These are phyloP conservation scores for Lithobates sylvaticus DNA, from an alignment of 2,797 vertebrate species.

Conservation along the genomic window DNA sequence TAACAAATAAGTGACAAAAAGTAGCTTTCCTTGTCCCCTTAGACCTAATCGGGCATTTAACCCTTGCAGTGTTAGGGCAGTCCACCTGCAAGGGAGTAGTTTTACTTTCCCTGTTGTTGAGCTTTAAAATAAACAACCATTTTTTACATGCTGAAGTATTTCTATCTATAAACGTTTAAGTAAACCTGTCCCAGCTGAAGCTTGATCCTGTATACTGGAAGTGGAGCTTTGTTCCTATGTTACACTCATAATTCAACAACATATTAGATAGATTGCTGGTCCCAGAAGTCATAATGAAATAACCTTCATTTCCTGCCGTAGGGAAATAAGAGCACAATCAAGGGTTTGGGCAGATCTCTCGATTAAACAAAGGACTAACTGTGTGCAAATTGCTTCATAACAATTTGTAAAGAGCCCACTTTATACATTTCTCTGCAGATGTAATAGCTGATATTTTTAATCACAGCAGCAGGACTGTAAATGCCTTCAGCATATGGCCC, in stretches of 20 bases:
- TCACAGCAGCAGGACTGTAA: conserved; percentile 72
- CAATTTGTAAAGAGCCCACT: conserved; percentile 85
- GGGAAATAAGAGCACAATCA: conserved; percentile 85
- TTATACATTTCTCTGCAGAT: conserved; percentile 86
- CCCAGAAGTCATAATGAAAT: conserved; percentile 86
- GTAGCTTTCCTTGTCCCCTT: too few relatives aligned
- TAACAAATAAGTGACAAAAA: too few relatives aligned
- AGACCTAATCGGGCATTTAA: too few relatives aligned
- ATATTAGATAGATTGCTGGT: conserved; percentile 88
- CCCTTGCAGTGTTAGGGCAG: too few relatives aligned
- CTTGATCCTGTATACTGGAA: conserved; percentile 77
- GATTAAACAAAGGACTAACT: conserved; percentile 85
- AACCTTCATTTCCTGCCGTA: conserved; percentile 85
- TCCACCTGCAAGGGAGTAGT: too few relatives aligned
- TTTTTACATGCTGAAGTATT: conserved; percentile 74
- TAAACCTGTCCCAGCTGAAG: conserved; percentile 85
- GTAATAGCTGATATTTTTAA: conserved; percentile 79
- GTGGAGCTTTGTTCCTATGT: conserved; percentile 86
- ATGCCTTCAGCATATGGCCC: conserved; percentile 68
- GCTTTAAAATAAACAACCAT: conserved; percentile 67
- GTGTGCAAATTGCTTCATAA: conserved; percentile 80
- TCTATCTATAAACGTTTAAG: conserved; percentile 70
- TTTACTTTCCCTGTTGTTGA: too few relatives aligned
- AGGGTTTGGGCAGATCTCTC: conserved; percentile 81
- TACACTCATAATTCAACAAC: conserved; percentile 88